These are phyloP conservation scores for Trogon melanurus DNA, from an alignment of 2,113 vertebrate genomes.

Conservation along the genomic window DNA sequence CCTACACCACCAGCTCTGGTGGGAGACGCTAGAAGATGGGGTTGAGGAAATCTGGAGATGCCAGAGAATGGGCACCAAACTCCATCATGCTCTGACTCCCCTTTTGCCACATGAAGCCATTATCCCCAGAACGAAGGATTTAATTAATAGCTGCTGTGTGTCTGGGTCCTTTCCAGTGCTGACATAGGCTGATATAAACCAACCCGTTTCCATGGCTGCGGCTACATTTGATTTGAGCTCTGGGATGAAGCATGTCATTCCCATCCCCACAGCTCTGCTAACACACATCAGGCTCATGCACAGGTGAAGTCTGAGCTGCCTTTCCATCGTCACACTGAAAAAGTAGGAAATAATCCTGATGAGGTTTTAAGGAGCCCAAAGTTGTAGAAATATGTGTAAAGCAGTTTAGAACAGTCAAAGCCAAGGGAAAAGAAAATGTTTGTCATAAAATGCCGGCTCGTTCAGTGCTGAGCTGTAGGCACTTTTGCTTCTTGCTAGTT, in stretches of 20 bases:
- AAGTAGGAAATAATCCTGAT: neutral
- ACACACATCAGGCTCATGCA: neutral
- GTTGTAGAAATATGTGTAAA: neutral
- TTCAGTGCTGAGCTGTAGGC: conserved; percentile 26
- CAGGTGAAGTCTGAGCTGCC: neutral
- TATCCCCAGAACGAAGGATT: neutral
- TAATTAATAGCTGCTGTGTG: neutral
- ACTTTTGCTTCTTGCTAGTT: conserved; percentile 40
- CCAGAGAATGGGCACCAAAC: neutral
- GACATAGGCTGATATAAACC: neutral
- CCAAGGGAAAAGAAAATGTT: neutral
- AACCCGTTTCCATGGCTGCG: neutral
- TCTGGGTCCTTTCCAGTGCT: neutral
- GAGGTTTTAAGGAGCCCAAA: neutral
- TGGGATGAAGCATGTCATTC: neutral
- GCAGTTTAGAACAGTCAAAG: neutral
- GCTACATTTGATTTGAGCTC: neutral
- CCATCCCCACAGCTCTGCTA: neutral
- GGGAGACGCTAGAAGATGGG: fast-evolving
- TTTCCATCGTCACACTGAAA: neutral
- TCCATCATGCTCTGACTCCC: fast-evolving
- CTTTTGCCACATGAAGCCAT: neutral
- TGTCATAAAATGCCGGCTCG: neutral
- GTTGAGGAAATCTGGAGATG: neutral
- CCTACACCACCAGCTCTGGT: neutral